Evolutionary conservation across 35 echinoderm and acorn worm species (phyloP).

Genomic region (Anneissia japonica): DNA sequence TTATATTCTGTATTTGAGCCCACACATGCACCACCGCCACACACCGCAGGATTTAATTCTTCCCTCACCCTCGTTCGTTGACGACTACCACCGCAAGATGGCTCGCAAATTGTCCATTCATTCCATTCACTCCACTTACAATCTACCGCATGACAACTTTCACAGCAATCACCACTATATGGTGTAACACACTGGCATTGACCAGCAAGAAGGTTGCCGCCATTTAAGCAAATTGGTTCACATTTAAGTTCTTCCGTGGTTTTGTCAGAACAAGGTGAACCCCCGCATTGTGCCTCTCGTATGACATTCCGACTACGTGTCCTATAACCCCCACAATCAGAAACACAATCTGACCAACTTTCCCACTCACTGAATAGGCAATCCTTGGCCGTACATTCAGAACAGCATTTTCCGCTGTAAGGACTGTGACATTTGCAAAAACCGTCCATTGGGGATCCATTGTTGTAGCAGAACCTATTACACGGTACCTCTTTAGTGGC

Average conservation of each 20-base stretch:
- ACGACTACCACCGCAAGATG: neutral
- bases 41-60: neutral
- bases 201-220: neutral
- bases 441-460: neutral
- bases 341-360: neutral
- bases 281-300: neutral
- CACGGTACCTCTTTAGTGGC: neutral
- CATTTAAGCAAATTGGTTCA: neutral
- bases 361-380: neutral
- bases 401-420: neutral
- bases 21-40: neutral
- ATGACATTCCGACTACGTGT: neutral
- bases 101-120: neutral
- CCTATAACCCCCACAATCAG: neutral
- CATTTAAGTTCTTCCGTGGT: neutral
- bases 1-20: neutral
- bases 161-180: neutral
- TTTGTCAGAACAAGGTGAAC: neutral
- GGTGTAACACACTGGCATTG: neutral
- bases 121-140: neutral
- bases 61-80: neutral
- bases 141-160: neutral
- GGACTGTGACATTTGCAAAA: neutral
- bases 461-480: neutral
- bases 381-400: neutral